These are phyloP conservation scores for Thyatira batis DNA, from an alignment of 2,888 invertebrate genomes.

Conservation along the genomic window DNA sequence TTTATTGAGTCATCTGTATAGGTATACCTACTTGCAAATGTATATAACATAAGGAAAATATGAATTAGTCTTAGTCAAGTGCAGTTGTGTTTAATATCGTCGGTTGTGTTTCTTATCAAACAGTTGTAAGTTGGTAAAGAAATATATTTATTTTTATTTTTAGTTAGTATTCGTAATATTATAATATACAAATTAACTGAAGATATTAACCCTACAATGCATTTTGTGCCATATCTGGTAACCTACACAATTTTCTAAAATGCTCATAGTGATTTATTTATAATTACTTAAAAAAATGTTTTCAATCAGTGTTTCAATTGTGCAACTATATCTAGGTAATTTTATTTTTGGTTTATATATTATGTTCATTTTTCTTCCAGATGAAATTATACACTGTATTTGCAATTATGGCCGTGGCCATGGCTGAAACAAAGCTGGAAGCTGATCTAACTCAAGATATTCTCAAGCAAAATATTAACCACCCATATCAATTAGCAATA, in stretches of 20 bases:
- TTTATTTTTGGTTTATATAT: no score
- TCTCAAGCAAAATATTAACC: slow-evolving; percentile 35
- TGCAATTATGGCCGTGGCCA: neutral
- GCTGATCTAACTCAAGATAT: neutral
- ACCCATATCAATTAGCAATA: slow-evolving; percentile 60
- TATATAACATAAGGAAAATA: neutral
- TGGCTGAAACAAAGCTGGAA: neutral
- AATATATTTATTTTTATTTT: no score
- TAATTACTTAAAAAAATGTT: no score
- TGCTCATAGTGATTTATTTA: no score
- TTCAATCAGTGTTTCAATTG: no score
- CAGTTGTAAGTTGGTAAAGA: neutral
- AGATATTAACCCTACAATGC: no score
- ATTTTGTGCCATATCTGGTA: no score
- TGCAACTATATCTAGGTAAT: no score
- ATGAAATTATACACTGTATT: neutral
- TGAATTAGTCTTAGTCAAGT: neutral
- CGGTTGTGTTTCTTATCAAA: neutral
- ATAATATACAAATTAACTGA: no score
- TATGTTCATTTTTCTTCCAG: neutral
- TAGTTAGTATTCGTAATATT: no score
- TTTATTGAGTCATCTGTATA: neutral
- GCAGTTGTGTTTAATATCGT: neutral
- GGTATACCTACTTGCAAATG: neutral
- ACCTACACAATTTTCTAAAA: no score